A percentile compares a stretch with the other conserved stretches of the same genome.
These are phyloP conservation scores for Dione vanillae DNA, from an alignment of 2,888 invertebrate genomes.

Conservation along the genomic window DNA sequence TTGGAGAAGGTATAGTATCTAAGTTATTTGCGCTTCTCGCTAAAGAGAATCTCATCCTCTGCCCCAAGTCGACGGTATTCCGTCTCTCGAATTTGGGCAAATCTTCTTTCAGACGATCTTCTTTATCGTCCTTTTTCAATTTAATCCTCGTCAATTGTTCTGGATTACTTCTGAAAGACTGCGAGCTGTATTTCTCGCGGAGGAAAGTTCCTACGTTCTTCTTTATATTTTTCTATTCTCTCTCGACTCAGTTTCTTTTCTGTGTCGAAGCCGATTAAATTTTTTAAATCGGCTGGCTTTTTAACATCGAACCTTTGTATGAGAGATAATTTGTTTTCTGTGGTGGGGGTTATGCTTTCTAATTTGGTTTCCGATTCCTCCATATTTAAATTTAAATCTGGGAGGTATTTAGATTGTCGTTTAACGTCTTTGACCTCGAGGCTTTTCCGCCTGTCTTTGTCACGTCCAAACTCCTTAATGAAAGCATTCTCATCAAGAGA, in stretches of 20 bases:
- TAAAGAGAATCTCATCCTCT: constrained; percentile 72
- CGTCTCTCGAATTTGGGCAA: constrained; percentile 74
- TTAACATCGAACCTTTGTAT: constrained; percentile 79
- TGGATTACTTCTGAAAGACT: constrained; percentile 89
- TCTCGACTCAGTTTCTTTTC: constrained; percentile 89
- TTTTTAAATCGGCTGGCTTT: constrained; percentile 64
- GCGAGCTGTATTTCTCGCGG: constrained; percentile 93
- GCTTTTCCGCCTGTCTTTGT: constrained; percentile 83
- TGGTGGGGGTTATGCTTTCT: constrained; percentile 83
- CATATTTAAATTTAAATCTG: constrained; percentile 74
- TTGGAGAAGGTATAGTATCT: constrained; percentile 69
- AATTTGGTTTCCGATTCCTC: constrained; percentile 59
- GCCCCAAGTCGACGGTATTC: constrained; percentile 78
- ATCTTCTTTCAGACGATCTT: constrained; percentile 62
- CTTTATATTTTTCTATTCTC: constrained; percentile 95
- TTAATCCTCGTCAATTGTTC: constrained; percentile 77
- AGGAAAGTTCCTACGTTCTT: constrained; percentile 93
- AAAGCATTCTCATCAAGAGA: constrained; percentile 91
- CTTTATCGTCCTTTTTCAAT: constrained; percentile 66
- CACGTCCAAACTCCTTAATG: constrained; percentile 86
- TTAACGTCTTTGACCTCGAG: constrained; percentile 86
- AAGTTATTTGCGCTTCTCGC: constrained; percentile 73
- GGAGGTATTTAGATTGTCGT: constrained; percentile 82
- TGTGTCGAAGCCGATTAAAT: constrained; percentile 70
- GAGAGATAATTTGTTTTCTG: constrained; percentile 85